These are phyloP conservation scores for Aquatica leii DNA, from an alignment of 2,888 invertebrate genomes.

Conservation along the genomic window DNA sequence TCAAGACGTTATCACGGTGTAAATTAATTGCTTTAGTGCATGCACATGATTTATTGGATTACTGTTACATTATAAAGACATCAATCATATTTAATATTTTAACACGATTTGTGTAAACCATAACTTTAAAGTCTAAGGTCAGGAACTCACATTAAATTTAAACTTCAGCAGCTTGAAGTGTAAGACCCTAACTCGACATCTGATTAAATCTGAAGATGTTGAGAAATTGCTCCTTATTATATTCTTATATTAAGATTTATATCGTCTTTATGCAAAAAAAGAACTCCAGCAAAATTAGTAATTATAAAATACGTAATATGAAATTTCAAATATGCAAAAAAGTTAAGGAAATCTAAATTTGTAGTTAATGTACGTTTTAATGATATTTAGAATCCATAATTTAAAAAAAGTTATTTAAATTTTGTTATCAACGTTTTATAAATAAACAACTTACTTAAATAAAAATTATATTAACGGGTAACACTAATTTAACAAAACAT, in stretches of 20 bases:
- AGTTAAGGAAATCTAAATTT: too few species aligned
- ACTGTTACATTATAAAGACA: conserved; percentile 9
- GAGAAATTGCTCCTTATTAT: conserved; percentile 17
- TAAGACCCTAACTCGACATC: conserved; percentile 14
- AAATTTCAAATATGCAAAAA: too few species aligned
- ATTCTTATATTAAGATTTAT: conserved; percentile 12
- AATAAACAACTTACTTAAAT: too few species aligned
- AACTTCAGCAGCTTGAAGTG: conserved; percentile 9
- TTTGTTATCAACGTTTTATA: too few species aligned
- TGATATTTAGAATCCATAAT: too few species aligned
- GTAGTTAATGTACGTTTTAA: too few species aligned
- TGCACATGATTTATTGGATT: conserved; percentile 12
- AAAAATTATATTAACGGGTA: too few species aligned
- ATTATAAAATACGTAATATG: too few species aligned
- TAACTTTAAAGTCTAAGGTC: conserved; percentile 14
- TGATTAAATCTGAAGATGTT: conserved; percentile 21
- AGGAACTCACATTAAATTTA: conserved; percentile 11
- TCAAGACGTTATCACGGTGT: conserved; percentile 6
- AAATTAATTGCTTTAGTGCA: conserved; percentile 10
- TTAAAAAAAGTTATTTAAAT: too few species aligned
- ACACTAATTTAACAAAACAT: too few species aligned
- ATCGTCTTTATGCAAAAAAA: not conserved
- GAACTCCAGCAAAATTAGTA: conserved; percentile 4
- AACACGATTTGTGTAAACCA: conserved; percentile 2
- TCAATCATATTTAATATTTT: conserved; percentile 17